phyloP scores from a whole-genome alignment of 1,140 invertebrate genomes.

The Vanessa tameamea region DNA sequence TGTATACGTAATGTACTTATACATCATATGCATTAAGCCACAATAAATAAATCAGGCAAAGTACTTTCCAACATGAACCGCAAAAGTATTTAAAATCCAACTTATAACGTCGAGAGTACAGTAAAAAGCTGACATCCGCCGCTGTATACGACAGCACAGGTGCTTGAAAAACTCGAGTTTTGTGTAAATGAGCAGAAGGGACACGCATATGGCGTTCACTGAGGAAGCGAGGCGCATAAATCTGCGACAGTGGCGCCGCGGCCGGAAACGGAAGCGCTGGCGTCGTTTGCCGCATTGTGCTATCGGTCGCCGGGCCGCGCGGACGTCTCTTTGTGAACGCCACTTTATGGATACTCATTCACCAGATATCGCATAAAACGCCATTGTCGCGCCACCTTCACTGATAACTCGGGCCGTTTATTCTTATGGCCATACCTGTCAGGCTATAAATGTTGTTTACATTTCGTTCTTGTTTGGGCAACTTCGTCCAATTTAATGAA shows the following conservation, averaged over 20 bases:
- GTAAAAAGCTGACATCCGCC: slow-evolving; percentile 60
- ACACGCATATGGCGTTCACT: slow-evolving; percentile 67
- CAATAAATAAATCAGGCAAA: not conserved
- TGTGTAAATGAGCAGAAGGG: slow-evolving; percentile 74
- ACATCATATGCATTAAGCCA: not conserved
- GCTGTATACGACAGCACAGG: slow-evolving; percentile 64
- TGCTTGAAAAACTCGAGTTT: slow-evolving; percentile 77
- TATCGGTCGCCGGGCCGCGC: slow-evolving; percentile 72
- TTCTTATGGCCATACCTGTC: slow-evolving; percentile 41
- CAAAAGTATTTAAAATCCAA: slow-evolving; percentile 13
- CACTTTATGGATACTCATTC: slow-evolving; percentile 72
- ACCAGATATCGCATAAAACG: slow-evolving; percentile 62
- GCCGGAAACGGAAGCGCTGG: slow-evolving; percentile 74
- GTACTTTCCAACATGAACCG: not conserved
- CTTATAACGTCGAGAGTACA: slow-evolving; percentile 37
- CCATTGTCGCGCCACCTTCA: slow-evolving; percentile 71
- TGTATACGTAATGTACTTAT: not conserved
- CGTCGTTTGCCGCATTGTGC: slow-evolving; percentile 77
- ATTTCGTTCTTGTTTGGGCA: slow-evolving; percentile 12
- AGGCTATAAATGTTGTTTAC: slow-evolving; percentile 31
- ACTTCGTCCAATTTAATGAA: too few species aligned
- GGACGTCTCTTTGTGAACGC: slow-evolving; percentile 71
- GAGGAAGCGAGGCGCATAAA: slow-evolving; percentile 78
- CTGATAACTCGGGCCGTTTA: slow-evolving; percentile 50
- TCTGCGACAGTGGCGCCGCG: slow-evolving; percentile 75